Evolutionary conservation across 2,888 invertebrate genomes (phyloP).

Genomic region (Dryadula phaetusa): DNA sequence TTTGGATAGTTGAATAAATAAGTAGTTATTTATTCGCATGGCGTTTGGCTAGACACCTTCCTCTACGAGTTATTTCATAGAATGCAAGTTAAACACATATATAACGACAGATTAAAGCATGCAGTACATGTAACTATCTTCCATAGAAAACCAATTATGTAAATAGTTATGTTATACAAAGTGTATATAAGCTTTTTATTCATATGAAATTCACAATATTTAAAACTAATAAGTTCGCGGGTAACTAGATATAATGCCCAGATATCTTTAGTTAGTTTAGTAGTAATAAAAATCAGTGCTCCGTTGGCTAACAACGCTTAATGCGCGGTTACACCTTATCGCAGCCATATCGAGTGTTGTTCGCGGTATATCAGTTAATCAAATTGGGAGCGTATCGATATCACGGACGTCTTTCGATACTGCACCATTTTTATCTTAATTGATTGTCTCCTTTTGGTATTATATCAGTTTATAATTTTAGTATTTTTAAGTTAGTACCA

Average conservation of each 20-base stretch:
- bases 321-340: conserved; percentile 75
- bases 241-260: conserved; percentile 47
- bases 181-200: conserved; percentile 9
- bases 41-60: conserved; percentile 45
- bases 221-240: conserved; percentile 14
- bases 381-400: conserved; percentile 81
- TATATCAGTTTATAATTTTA: conserved; percentile 62
- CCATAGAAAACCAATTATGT: conserved; percentile 28
- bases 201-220: conserved; percentile 9
- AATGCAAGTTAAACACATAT: conserved; percentile 40
- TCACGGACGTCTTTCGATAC: conserved; percentile 73
- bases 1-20: conserved; percentile 45
- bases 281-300: conserved; percentile 80
- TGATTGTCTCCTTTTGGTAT: conserved; percentile 78
- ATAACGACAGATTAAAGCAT: conserved; percentile 27
- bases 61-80: conserved; percentile 43
- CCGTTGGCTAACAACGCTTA: conserved; percentile 77
- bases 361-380: conserved; percentile 77
- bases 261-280: conserved; percentile 68
- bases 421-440: conserved; percentile 78
- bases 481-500: conserved; percentile 49
- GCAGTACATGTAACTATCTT: conserved; percentile 36
- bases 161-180: conserved; percentile 1
- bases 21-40: conserved; percentile 47
- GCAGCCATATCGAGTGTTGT: conserved; percentile 77